A percentile compares a stretch with the other conserved stretches of the same genome.
phyloP scores from a whole-genome alignment of 2,797 vertebrate species.

The Iguana delicatissima region DNA sequence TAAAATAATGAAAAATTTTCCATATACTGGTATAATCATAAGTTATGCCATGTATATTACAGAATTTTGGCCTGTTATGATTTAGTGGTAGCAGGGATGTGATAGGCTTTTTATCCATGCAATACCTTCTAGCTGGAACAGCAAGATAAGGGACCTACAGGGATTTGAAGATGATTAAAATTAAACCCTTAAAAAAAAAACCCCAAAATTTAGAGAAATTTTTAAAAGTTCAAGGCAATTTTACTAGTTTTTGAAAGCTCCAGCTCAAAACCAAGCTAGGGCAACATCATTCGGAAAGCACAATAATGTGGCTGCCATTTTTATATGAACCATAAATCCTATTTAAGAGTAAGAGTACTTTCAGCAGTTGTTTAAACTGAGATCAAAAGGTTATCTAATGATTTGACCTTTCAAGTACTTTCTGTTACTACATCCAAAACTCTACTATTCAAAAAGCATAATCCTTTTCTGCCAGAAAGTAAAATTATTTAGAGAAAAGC shows the following conservation, averaged over 20 bases:
- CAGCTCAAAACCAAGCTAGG: not conserved
- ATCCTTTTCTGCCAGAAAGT: constrained; percentile 4
- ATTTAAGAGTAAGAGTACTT: not conserved
- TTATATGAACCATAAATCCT: not conserved
- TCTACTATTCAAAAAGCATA: not conserved
- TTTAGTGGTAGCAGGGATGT: not conserved
- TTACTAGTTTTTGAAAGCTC: not conserved
- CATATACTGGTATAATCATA: too few relatives aligned
- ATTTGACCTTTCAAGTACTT: not conserved
- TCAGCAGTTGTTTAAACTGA: not conserved
- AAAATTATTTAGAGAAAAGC: constrained; percentile 35
- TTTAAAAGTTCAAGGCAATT: not conserved
- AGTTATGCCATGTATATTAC: too few relatives aligned
- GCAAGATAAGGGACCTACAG: too few relatives aligned
- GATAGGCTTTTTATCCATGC: not conserved
- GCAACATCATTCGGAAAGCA: not conserved
- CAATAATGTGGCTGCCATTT: not conserved
- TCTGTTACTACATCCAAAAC: not conserved
- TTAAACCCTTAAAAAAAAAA: not conserved
- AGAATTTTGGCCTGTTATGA: not conserved
- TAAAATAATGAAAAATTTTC: too few relatives aligned
- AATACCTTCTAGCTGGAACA: too few relatives aligned
- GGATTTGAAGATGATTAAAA: not conserved
- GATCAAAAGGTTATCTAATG: not conserved
- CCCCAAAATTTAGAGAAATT: not conserved